Conservation (phyloP, 2,113 vertebrate genomes). For the Poeciliopsis occidentalis region DNA sequence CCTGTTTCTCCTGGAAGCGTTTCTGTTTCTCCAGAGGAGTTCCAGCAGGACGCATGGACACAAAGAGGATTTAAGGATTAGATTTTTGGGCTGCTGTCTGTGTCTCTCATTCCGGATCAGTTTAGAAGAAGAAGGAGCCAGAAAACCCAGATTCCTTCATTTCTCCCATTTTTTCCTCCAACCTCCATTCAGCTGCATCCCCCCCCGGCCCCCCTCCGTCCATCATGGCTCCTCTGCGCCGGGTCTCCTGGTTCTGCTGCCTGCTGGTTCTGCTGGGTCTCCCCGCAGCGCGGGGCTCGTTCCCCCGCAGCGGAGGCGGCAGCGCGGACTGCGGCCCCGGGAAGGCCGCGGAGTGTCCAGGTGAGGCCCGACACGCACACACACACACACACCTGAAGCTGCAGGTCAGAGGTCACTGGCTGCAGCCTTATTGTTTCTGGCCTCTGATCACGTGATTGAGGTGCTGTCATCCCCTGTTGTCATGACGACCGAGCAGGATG, state of each 20-base stretch:
- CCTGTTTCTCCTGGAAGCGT: not conserved
- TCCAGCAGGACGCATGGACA: conserved; percentile 1
- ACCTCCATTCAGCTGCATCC: not conserved
- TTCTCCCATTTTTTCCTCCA: not conserved
- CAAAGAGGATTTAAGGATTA: not conserved
- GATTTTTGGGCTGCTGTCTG: not conserved
- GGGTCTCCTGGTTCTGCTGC: conserved; percentile 56
- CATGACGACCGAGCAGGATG: conserved; percentile 15
- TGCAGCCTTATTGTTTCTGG: not conserved
- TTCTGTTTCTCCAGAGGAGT: not conserved
- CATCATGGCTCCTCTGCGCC: conserved; percentile 61
- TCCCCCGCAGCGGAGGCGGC: conserved; percentile 72
- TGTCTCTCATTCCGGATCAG: not conserved
- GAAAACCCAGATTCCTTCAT: not conserved
- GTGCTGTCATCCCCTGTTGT: conserved; percentile 17
- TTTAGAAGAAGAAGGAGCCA: not conserved
- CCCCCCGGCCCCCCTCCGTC: not conserved
- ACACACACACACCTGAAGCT: not conserved
- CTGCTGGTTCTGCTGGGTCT: conserved; percentile 71
- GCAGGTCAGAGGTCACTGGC: conserved; percentile 38
- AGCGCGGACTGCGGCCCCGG: conserved; percentile 72
- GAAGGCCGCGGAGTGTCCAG: conserved; percentile 79
- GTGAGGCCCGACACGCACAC: conserved; percentile 62
- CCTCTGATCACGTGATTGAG: conserved; percentile 7
- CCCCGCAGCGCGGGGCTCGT: conserved; percentile 73